Percentiles rank a stretch among this genome's conserved stretches.
phyloP scores from a whole-genome alignment of 2,888 invertebrate species.

The Pterostichus madidus region DNA sequence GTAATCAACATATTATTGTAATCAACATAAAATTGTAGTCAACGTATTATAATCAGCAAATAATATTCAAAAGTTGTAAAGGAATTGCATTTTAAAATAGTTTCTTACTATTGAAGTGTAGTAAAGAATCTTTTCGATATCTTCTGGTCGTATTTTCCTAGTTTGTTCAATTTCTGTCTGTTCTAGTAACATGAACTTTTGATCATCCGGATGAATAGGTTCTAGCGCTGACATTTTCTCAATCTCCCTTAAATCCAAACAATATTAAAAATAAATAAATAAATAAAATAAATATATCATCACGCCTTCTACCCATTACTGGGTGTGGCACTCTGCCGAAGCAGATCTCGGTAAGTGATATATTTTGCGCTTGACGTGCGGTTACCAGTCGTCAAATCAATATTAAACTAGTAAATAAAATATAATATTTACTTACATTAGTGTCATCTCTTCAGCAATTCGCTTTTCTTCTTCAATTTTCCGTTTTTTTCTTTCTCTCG shows the following conservation, averaged over 20 bases:
- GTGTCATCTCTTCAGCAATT: slow-evolving; percentile 68
- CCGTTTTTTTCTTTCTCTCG: slow-evolving; percentile 69
- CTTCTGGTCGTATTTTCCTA: slow-evolving; percentile 77
- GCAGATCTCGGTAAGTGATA: too few relatives aligned
- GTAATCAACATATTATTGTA: too few relatives aligned
- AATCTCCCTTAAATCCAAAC: slow-evolving; percentile 76
- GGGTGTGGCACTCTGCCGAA: too few relatives aligned
- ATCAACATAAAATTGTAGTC: too few relatives aligned
- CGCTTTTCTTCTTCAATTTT: slow-evolving; percentile 70
- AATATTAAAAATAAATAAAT: slow-evolving; percentile 8
- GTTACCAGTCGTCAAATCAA: too few relatives aligned
- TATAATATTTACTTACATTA: slow-evolving; percentile 73
- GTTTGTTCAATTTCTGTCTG: slow-evolving; percentile 79
- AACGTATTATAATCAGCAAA: too few relatives aligned
- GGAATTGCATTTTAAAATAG: background rate
- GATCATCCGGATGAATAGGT: slow-evolving; percentile 83
- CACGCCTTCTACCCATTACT: too few relatives aligned
- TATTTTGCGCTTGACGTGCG: too few relatives aligned
- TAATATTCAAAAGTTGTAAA: background rate
- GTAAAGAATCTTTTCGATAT: slow-evolving; percentile 80
- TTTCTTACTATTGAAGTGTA: slow-evolving; percentile 78
- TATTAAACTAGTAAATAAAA: slow-evolving; percentile 25
- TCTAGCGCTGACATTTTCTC: slow-evolving; percentile 80
- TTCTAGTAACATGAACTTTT: slow-evolving; percentile 79
- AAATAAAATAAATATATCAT: too few relatives aligned